Percentiles rank a stretch among this genome's conserved stretches.
phyloP scores from a whole-genome alignment of 92 coral and sea anemone genomes.

The Porites rus region DNA sequence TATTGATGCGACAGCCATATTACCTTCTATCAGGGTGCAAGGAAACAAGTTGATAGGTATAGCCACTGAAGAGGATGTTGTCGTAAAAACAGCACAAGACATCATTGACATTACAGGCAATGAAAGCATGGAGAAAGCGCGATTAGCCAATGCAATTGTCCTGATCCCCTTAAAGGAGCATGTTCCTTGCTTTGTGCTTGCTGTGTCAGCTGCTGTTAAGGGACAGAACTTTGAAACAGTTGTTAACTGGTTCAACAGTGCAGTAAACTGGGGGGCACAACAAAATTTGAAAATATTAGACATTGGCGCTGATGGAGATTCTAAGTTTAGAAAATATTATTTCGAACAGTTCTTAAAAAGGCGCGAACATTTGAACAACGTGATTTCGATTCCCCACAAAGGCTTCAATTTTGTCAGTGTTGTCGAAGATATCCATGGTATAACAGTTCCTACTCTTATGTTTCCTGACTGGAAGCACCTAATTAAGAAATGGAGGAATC shows the following conservation, averaged over 20 bases:
- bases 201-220: not conserved
- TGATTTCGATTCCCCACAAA: not conserved
- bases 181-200: constrained; percentile 37
- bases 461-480: constrained; percentile 62
- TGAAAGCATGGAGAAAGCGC: constrained; percentile 24
- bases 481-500: constrained; percentile 55
- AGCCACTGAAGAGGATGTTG: constrained; percentile 44
- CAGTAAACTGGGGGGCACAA: constrained; percentile 16
- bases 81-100: constrained; percentile 41
- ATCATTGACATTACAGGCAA: constrained; percentile 21
- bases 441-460: constrained; percentile 30
- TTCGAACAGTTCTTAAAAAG: constrained; percentile 15
- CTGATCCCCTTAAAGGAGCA: constrained; percentile 33
- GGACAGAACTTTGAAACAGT: not conserved
- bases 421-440: not conserved
- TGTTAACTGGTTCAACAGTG: constrained; percentile 27
- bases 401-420: no score
- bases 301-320: not conserved
- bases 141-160: constrained; percentile 56
- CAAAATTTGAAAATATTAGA: not conserved
- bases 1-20: constrained; percentile 43
- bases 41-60: constrained; percentile 53
- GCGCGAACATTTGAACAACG: not conserved
- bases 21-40: constrained; percentile 31
- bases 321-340: constrained; percentile 40